These are phyloP conservation scores for Neotragus pygmaeus DNA, from an alignment of 2,113 vertebrate species.

Conservation along the genomic window DNA sequence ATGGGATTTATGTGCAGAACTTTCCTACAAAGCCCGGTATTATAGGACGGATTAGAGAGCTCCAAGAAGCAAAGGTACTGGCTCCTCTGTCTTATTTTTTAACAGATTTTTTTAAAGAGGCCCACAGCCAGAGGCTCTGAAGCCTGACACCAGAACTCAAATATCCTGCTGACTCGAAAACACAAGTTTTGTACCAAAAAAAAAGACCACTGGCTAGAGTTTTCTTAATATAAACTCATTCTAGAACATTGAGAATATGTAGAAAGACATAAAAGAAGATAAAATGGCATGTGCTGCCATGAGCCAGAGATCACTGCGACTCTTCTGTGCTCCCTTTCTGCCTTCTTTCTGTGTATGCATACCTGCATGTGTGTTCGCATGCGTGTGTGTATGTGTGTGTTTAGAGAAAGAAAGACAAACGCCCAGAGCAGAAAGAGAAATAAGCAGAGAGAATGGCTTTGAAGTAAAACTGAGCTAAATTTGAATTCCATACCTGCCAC, in stretches of 20 bases:
- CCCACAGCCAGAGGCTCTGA: background rate
- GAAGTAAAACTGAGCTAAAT: background rate
- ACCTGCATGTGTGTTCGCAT: fast-evolving
- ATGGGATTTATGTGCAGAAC: conserved; percentile 61
- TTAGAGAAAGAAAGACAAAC: background rate
- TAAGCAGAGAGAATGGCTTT: background rate
- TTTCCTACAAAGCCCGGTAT: conserved; percentile 64
- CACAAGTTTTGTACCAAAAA: background rate
- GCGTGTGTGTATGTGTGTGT: fast-evolving
- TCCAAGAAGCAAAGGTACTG: conserved; percentile 16
- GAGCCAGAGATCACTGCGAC: background rate
- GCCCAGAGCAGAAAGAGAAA: background rate
- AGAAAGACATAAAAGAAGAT: background rate
- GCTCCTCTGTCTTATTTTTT: background rate
- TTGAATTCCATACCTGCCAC: background rate
- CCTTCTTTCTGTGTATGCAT: background rate
- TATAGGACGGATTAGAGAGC: conserved; percentile 47
- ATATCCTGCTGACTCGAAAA: background rate
- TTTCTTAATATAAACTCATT: background rate
- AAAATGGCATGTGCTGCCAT: background rate
- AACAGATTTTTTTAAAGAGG: background rate
- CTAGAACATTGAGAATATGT: background rate
- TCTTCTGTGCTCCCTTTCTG: too few species aligned
- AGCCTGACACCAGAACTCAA: background rate
- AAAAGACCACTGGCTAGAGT: background rate